Percentiles rank a stretch among this genome's conserved stretches.
Conservation (phyloP, 2,888 invertebrate genomes). For the Microctonus aethiopoides region DNA sequence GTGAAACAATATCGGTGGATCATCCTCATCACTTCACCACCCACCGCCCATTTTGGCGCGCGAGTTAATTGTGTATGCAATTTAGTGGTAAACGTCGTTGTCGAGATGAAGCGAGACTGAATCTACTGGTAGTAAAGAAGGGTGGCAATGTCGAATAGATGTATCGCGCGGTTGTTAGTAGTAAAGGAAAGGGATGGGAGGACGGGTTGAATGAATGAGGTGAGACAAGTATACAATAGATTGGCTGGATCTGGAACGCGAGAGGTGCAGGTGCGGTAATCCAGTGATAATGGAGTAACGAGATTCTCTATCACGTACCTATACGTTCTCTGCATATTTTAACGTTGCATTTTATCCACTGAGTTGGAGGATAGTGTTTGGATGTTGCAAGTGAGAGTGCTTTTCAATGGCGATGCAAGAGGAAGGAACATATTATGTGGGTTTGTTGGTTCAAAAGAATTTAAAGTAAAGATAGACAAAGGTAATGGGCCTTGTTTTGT, state of each 20-base stretch:
- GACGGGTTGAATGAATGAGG: conserved; percentile 1
- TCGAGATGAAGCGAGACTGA: not conserved
- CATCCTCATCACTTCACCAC: not conserved
- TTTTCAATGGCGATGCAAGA: not conserved
- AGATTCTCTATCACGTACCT: conserved; percentile 60
- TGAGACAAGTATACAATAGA: conserved; percentile 23
- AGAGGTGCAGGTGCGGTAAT: conserved; percentile 59
- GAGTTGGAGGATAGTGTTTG: not conserved
- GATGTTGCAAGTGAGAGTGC: conserved; percentile 2
- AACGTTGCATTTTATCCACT: conserved; percentile 55
- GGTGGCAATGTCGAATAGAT: too few species aligned
- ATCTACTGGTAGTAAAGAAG: conserved; percentile 22
- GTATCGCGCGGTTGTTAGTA: too few species aligned
- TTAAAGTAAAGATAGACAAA: conserved; percentile 1
- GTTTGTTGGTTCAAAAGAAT: not conserved
- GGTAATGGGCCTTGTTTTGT: not conserved
- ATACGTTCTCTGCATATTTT: conserved; percentile 61
- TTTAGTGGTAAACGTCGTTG: conserved; percentile 24
- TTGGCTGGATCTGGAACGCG: conserved; percentile 41
- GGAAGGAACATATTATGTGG: not conserved
- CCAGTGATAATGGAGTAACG: conserved; percentile 64
- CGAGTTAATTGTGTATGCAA: conserved; percentile 26
- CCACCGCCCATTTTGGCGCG: not conserved
- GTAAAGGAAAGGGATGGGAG: too few species aligned
- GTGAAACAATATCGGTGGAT: not conserved